A percentile compares a stretch with the other conserved stretches of the same genome.
These are phyloP conservation scores for Micrastur ruficollis DNA, from an alignment of 2,797 vertebrate species.

Conservation along the genomic window DNA sequence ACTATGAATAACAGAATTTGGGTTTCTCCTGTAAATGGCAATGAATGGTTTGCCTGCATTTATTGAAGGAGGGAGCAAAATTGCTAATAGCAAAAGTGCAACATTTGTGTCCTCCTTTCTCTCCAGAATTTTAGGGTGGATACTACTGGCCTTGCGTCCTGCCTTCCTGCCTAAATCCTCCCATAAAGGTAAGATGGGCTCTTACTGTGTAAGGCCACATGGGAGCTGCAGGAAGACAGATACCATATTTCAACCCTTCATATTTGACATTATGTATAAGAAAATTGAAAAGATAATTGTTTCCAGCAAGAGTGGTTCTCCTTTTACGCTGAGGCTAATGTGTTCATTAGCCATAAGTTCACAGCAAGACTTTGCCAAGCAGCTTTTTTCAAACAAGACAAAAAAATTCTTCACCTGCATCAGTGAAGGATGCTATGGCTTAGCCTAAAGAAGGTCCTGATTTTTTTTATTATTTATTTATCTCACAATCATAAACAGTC, in stretches of 20 bases:
- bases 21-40: background rate
- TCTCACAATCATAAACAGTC: conserved; percentile 21
- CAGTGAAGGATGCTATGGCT: background rate
- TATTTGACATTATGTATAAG: background rate
- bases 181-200: background rate
- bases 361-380: background rate
- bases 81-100: background rate
- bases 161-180: background rate
- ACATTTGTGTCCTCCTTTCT: background rate
- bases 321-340: background rate
- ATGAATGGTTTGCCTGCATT: background rate
- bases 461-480: background rate
- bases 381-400: background rate
- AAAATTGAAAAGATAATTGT: background rate
- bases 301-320: background rate
- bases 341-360: background rate
- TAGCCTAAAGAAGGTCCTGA: background rate
- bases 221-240: background rate
- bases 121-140: background rate
- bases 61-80: background rate
- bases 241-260: background rate
- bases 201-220: background rate
- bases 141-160: background rate
- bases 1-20: background rate
- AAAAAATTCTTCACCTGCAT: background rate